A percentile compares a stretch with the other conserved stretches of the same genome.
These are phyloP conservation scores for Neopipo cinnamomea DNA, from an alignment of 2,113 vertebrate species.

Conservation along the genomic window DNA sequence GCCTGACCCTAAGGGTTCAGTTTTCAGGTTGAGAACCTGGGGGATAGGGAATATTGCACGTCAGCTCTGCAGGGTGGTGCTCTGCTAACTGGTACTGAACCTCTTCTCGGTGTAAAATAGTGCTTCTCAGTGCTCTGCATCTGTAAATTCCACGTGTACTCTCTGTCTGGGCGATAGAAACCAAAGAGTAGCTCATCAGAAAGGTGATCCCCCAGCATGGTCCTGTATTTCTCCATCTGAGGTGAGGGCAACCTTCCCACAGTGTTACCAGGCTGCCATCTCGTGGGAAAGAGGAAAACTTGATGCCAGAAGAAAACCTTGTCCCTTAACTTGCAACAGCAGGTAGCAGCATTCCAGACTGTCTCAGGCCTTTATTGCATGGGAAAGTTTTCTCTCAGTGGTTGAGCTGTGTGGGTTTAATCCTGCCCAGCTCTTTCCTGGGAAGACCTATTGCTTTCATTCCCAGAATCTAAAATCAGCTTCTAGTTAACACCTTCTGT, in stretches of 20 bases:
- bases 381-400: neutral
- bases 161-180: neutral
- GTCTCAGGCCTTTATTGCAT: neutral
- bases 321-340: neutral
- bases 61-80: neutral
- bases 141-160: neutral
- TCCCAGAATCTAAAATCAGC: neutral
- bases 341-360: neutral
- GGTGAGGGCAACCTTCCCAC: neutral
- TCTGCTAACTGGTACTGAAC: neutral
- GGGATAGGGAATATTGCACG: neutral
- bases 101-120: neutral
- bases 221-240: neutral
- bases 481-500: neutral
- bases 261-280: slow-evolving; percentile 63
- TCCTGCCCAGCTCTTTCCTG: neutral
- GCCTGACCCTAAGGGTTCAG: neutral
- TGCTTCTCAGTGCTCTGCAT: neutral
- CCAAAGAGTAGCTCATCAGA: neutral
- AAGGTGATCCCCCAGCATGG: neutral
- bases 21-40: neutral
- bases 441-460: neutral
- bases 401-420: neutral
- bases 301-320: neutral
- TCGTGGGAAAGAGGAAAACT: slow-evolving; percentile 48